phyloP scores from a whole-genome alignment of 2,888 invertebrate genomes.

The Eupsilia transversa region DNA sequence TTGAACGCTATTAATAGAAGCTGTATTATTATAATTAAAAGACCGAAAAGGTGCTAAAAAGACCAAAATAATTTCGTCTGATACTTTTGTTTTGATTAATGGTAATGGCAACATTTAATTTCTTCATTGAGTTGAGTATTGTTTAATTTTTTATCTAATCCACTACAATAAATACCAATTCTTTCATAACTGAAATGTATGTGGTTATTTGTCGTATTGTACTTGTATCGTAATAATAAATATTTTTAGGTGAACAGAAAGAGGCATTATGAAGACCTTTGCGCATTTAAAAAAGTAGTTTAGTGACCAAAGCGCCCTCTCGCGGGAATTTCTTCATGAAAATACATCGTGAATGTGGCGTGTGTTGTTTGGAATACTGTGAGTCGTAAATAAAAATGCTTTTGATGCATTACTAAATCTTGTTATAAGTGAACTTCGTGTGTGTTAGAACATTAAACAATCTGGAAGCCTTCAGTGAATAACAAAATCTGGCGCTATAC shows the following conservation, averaged over 20 bases:
- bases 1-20: neutral
- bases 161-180: neutral
- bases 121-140: neutral
- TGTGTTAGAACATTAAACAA: constrained; percentile 77
- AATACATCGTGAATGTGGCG: constrained; percentile 90
- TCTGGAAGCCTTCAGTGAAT: constrained; percentile 71
- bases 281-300: constrained; percentile 49
- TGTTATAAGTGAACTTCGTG: constrained; percentile 77
- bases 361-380: constrained; percentile 90
- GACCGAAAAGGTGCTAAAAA: neutral
- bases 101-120: constrained; percentile 21
- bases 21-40: no score
- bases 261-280: constrained; percentile 17
- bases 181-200: neutral
- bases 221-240: neutral
- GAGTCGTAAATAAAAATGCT: constrained; percentile 90
- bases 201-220: neutral
- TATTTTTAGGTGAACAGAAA: neutral
- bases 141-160: neutral
- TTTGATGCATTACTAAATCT: constrained; percentile 79
- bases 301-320: constrained; percentile 78
- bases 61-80: neutral
- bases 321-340: constrained; percentile 81
- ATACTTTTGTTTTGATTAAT: constrained; percentile 2
- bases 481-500: constrained; percentile 71